Evolutionary conservation across 2,888 invertebrate species (phyloP).

Genomic region (Rhagium mordax): DNA sequence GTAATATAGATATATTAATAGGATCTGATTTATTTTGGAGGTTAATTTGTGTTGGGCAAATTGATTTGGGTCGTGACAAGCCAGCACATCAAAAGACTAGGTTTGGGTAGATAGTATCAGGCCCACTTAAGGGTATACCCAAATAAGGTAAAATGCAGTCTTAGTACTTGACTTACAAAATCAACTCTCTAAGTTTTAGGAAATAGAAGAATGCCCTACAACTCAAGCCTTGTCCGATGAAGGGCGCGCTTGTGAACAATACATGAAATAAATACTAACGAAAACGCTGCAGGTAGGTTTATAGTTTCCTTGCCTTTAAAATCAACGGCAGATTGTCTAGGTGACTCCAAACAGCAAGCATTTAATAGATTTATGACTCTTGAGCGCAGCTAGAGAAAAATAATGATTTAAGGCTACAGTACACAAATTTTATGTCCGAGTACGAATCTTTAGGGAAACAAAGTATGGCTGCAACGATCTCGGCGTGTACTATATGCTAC

Average conservation of each 20-base stretch:
- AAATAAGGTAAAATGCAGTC: not conserved
- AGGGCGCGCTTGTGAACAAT: constrained; percentile 38
- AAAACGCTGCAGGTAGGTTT: constrained; percentile 32
- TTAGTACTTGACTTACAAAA: constrained; percentile 10
- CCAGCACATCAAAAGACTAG: constrained; percentile 30
- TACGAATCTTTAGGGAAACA: constrained; percentile 37
- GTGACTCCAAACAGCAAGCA: constrained; percentile 32
- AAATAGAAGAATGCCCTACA: constrained; percentile 23
- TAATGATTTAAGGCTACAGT: not conserved
- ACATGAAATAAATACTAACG: constrained; percentile 22
- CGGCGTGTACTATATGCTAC: constrained; percentile 35
- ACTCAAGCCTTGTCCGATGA: constrained; percentile 21
- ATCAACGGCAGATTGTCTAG: constrained; percentile 28
- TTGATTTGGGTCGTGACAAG: constrained; percentile 2
- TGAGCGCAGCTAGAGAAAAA: constrained; percentile 17
- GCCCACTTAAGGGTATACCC: not conserved
- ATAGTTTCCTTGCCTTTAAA: constrained; percentile 38
- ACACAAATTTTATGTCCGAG: constrained; percentile 33
- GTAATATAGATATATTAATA: constrained; percentile 8
- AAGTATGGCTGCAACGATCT: not conserved
- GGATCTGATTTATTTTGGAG: constrained; percentile 28
- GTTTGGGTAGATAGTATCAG: not conserved
- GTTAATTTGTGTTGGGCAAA: constrained; percentile 16
- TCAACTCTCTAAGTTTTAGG: constrained; percentile 32
- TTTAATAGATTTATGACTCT: constrained; percentile 32